These are phyloP conservation scores for Trypoxylon attenuatum DNA, from an alignment of 2,888 invertebrate genomes.

Conservation along the genomic window DNA sequence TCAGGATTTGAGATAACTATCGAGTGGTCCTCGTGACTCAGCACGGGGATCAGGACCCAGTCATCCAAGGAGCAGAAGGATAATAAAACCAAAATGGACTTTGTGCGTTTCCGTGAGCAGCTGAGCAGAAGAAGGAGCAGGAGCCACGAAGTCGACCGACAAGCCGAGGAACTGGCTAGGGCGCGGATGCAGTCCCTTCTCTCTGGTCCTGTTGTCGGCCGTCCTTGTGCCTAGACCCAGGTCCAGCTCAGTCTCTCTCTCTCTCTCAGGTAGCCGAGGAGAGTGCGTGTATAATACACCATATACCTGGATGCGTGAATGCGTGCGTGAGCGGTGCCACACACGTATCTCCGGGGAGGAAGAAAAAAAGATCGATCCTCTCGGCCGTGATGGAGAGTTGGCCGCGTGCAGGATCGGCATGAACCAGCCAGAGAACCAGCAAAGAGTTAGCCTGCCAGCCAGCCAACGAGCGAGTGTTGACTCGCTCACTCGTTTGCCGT, in stretches of 20 bases:
- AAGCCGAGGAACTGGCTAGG: conserved; percentile 11
- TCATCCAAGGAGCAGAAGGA: too few relatives aligned
- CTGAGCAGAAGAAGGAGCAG: neutral
- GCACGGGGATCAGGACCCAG: neutral
- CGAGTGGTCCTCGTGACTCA: neutral
- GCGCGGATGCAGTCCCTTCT: neutral
- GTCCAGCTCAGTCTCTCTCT: neutral
- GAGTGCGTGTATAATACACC: neutral
- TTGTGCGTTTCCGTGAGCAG: too few relatives aligned
- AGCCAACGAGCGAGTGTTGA: conserved; percentile 13
- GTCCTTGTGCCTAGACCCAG: conserved; percentile 41
- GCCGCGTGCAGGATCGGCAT: conserved; percentile 48
- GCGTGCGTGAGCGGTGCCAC: too few relatives aligned
- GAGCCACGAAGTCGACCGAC: neutral
- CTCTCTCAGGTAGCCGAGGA: neutral
- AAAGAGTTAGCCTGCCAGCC: conserved; percentile 8
- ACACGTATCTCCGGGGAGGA: conserved; percentile 26
- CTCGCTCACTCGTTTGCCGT: conserved; percentile 17
- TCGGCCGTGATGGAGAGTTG: conserved; percentile 44
- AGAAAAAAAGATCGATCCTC: conserved; percentile 47
- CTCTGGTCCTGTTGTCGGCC: conserved; percentile 25
- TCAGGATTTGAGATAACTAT: neutral
- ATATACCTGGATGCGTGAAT: neutral
- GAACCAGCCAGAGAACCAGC: too few relatives aligned
- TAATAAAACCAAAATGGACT: too few relatives aligned